Conservation (phyloP, 2,888 invertebrate species). For the Leucoma salicis region DNA sequence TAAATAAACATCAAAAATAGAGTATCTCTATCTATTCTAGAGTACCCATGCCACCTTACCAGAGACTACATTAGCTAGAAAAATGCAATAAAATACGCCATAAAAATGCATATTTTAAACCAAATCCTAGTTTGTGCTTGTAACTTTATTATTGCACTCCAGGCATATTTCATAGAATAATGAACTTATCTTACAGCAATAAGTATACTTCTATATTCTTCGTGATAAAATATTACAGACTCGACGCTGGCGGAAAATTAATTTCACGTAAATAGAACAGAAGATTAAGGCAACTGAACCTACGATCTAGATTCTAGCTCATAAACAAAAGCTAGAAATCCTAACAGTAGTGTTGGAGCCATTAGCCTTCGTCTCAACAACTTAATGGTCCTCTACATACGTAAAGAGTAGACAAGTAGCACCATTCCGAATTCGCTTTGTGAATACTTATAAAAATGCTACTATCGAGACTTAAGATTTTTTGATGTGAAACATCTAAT, state of each 20-base stretch:
- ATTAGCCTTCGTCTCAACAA: slow-evolving; percentile 74
- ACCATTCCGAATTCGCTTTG: slow-evolving; percentile 41
- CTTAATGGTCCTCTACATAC: slow-evolving; percentile 60
- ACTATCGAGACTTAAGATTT: slow-evolving; percentile 10
- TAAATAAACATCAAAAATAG: too few relatives aligned
- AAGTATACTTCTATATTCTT: background rate
- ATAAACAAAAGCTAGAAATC: slow-evolving; percentile 36
- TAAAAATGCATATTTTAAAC: background rate
- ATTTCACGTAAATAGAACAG: slow-evolving; percentile 1
- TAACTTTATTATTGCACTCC: background rate
- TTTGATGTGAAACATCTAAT: too few relatives aligned
- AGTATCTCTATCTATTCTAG: too few relatives aligned
- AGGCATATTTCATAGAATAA: background rate
- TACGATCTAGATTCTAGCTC: slow-evolving; percentile 18
- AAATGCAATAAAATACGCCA: background rate
- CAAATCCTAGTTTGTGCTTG: background rate
- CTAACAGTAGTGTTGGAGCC: slow-evolving; percentile 46
- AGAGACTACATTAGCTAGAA: background rate
- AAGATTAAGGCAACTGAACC: slow-evolving; percentile 13
- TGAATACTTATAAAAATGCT: slow-evolving; percentile 23
- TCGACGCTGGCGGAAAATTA: background rate
- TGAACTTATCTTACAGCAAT: background rate
- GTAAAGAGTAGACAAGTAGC: slow-evolving; percentile 38
- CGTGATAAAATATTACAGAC: background rate
- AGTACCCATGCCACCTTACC: background rate